phyloP scores from a whole-genome alignment of 1,140 invertebrate genomes.

The Pseudoatta argentina region DNA sequence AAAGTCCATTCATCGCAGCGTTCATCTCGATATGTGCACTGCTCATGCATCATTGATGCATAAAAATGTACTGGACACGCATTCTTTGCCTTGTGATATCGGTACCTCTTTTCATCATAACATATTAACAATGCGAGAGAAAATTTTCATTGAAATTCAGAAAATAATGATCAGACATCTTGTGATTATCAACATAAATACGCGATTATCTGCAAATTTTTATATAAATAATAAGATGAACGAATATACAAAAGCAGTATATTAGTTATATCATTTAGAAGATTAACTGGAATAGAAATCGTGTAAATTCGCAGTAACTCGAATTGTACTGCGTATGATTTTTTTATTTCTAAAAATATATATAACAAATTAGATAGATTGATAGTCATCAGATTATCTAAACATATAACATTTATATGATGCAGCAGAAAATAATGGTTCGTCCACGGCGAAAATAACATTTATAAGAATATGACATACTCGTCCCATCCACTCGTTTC shows the following conservation, averaged over 20 bases:
- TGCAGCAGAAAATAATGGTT: not conserved
- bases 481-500: conserved; percentile 7
- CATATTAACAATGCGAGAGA: conserved; percentile 2
- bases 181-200: not conserved
- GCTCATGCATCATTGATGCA: conserved; percentile 53
- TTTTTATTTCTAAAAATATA: not conserved
- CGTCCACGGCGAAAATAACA: conserved; percentile 1
- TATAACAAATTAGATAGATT: not conserved
- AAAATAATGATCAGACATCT: conserved; percentile 9
- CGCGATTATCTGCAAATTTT: not conserved
- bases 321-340: not conserved
- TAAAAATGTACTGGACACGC: conserved; percentile 48
- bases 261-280: not conserved
- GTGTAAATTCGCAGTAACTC: not conserved
- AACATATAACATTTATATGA: not conserved
- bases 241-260: not conserved
- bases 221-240: not conserved
- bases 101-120: not conserved
- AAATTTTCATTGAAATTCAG: not conserved
- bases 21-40: conserved; percentile 53
- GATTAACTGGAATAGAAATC: not conserved
- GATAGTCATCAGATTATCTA: not conserved
- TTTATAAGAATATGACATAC: conserved; percentile 29
- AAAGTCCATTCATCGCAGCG: conserved; percentile 55
- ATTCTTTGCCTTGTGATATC: conserved; percentile 25